A percentile compares a stretch with the other conserved stretches of the same genome.
Conservation (phyloP, 2,113 vertebrate genomes). For the Merops nubicus region DNA sequence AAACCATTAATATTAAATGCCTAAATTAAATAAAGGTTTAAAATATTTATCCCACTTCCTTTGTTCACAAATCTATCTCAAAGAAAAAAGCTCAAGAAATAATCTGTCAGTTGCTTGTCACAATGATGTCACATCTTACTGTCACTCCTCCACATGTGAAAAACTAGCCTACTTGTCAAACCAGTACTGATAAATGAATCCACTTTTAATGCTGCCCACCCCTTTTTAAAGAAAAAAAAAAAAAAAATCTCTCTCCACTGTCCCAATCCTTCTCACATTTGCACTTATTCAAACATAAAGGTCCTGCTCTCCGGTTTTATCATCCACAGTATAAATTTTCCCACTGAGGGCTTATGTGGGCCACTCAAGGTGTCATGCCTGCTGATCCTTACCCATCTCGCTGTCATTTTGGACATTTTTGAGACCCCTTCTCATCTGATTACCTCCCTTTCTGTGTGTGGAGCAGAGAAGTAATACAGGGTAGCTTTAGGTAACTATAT, state of each 20-base stretch:
- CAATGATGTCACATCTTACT: neutral
- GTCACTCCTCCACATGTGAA: neutral
- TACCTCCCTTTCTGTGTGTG: neutral
- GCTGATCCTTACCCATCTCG: neutral
- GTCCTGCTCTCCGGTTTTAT: neutral
- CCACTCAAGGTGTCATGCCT: neutral
- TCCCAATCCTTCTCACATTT: neutral
- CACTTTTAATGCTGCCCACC: neutral
- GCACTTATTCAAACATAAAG: neutral
- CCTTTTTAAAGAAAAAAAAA: neutral
- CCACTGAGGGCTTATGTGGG: neutral
- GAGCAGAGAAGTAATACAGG: neutral
- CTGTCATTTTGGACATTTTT: neutral
- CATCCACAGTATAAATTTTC: neutral
- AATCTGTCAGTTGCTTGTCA: neutral
- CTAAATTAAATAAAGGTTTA: neutral
- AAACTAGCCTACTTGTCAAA: neutral
- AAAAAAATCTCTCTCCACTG: neutral
- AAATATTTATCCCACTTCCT: neutral
- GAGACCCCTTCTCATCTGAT: neutral
- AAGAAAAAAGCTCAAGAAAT: neutral
- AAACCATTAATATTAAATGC: neutral
- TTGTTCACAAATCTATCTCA: neutral
- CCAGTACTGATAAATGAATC: neutral
- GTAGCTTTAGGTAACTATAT: neutral